These are phyloP conservation scores for Pterostichus niger DNA, from an alignment of 2,888 invertebrate genomes.

Conservation along the genomic window DNA sequence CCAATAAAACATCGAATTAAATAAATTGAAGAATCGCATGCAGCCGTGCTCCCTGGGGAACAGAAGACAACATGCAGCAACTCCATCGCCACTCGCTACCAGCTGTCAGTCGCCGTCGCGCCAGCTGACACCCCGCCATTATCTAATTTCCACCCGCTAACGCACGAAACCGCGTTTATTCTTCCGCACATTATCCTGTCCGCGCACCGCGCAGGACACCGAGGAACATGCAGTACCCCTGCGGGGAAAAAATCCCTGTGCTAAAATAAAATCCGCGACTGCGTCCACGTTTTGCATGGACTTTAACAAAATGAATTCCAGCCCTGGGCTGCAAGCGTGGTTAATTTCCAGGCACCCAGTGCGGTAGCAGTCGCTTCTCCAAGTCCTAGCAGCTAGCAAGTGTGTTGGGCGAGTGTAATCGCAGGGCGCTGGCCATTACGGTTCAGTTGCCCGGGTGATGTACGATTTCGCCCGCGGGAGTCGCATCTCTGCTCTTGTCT, in stretches of 20 bases:
- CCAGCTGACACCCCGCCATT: slow-evolving; percentile 10
- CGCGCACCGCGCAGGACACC: slow-evolving; percentile 24
- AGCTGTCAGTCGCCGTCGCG: slow-evolving; percentile 12
- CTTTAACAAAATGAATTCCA: slow-evolving; percentile 60
- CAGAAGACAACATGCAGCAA: neutral
- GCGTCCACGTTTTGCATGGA: slow-evolving; percentile 55
- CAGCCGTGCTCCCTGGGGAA: slow-evolving; percentile 8
- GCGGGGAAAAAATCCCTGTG: neutral
- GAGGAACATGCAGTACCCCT: slow-evolving; percentile 19
- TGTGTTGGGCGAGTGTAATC: slow-evolving; percentile 28
- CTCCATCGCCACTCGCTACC: neutral
- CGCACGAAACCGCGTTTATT: slow-evolving; percentile 46
- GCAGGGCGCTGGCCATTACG: slow-evolving; percentile 3
- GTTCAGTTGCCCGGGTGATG: slow-evolving; percentile 40
- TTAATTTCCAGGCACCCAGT: slow-evolving; percentile 55
- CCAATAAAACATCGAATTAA: slow-evolving; percentile 58
- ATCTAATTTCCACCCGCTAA: slow-evolving; percentile 41
- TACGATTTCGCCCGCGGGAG: slow-evolving; percentile 44
- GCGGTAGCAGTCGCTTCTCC: too few species aligned
- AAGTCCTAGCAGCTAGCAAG: neutral
- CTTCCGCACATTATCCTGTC: slow-evolving; percentile 64
- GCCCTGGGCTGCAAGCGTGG: slow-evolving; percentile 28
- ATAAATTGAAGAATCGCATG: slow-evolving; percentile 54
- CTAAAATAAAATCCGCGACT: slow-evolving; percentile 42
- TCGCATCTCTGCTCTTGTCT: slow-evolving; percentile 66